Percentiles rank a stretch among this genome's conserved stretches.
Evolutionary conservation across 64 coral and sea anemone species (phyloP).

Genomic region (Stylophora pistillata): DNA sequence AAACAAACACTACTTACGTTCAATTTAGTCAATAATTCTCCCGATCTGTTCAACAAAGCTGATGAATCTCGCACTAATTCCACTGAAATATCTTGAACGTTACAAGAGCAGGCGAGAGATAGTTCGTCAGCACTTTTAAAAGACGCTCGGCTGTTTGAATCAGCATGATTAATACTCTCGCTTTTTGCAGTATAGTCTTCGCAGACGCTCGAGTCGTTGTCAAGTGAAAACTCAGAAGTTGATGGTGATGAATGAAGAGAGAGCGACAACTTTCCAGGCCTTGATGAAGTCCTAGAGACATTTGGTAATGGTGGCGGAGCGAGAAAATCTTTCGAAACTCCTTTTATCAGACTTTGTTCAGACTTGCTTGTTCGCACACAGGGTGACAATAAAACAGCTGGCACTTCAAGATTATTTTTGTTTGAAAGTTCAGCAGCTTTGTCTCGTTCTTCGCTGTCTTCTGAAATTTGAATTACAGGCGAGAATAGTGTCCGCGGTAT

Average conservation of each 20-base stretch:
- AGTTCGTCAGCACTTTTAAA: not conserved
- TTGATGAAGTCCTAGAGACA: not conserved
- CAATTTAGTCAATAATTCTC: not conserved
- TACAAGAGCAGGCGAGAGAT: not conserved
- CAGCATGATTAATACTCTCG: not conserved
- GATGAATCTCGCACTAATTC: not conserved
- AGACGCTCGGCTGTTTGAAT: not conserved
- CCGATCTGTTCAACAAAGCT: not conserved
- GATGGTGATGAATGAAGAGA: not conserved
- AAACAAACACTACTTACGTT: not conserved
- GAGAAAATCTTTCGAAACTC: conserved; percentile 16
- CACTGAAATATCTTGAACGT: not conserved
- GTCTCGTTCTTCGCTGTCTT: not conserved
- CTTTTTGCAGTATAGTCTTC: not conserved
- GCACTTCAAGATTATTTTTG: conserved; percentile 13
- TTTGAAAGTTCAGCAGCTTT: not conserved
- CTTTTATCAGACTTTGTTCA: not conserved
- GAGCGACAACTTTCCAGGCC: not conserved
- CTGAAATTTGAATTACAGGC: not conserved
- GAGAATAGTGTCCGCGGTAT: conserved; percentile 7
- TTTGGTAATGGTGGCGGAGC: not conserved
- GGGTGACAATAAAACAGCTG: conserved; percentile 25
- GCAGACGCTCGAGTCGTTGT: too few relatives aligned
- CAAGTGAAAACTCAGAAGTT: not conserved
- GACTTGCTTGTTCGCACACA: conserved; percentile 12